phyloP scores from a whole-genome alignment of 2,888 invertebrate species.

The Myopa tessellatipennis region DNA sequence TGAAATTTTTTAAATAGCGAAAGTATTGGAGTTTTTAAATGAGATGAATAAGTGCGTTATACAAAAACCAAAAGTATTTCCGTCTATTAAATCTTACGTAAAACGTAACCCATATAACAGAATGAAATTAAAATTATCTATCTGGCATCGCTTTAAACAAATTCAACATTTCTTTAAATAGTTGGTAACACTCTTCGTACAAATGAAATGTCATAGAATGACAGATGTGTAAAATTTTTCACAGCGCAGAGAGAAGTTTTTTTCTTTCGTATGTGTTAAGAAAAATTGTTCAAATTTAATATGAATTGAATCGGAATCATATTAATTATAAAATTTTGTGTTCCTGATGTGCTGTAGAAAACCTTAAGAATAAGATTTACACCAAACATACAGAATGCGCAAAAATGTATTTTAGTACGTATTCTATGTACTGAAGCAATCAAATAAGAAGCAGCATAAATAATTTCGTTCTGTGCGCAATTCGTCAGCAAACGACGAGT shows the following conservation, averaged over 20 bases:
- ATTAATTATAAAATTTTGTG: constrained; percentile 6
- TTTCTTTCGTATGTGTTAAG: background rate
- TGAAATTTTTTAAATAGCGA: background rate
- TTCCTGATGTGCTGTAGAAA: background rate
- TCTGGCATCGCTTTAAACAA: too few relatives aligned
- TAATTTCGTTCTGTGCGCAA: background rate
- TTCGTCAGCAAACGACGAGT: background rate
- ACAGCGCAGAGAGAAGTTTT: constrained; percentile 24
- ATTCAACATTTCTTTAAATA: too few relatives aligned
- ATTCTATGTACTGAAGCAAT: constrained; percentile 28
- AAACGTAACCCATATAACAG: too few relatives aligned
- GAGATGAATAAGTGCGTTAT: background rate
- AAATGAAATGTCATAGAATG: constrained; percentile 31
- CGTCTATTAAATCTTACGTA: background rate
- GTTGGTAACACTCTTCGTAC: constrained; percentile 10
- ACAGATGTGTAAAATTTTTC: constrained; percentile 29
- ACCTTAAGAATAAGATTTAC: background rate
- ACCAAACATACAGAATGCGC: background rate
- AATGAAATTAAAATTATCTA: too few relatives aligned
- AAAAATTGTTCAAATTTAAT: background rate
- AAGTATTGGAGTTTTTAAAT: too few relatives aligned
- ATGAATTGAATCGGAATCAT: constrained; percentile 1
- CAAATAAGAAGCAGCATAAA: too few relatives aligned
- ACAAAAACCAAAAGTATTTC: background rate
- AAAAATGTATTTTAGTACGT: background rate